phyloP scores from a whole-genome alignment of 2,888 invertebrate genomes.

The Heterodera filipjevi region DNA sequence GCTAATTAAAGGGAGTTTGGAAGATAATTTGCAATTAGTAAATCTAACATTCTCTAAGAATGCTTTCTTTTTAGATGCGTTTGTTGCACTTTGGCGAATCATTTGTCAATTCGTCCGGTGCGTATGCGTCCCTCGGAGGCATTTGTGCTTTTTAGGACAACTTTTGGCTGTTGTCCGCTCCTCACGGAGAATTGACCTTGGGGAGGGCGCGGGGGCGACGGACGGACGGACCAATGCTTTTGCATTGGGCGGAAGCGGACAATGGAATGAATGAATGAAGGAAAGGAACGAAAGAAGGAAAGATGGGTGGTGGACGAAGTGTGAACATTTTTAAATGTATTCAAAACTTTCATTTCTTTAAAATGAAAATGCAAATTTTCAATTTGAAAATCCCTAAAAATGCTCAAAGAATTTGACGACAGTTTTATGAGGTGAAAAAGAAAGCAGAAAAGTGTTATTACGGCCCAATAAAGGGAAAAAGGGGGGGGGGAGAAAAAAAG shows the following conservation, averaged over 20 bases:
- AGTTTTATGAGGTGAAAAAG: slow-evolving; percentile 4
- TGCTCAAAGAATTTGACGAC: background rate
- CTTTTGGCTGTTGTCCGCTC: background rate
- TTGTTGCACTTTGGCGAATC: background rate
- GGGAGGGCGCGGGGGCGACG: background rate
- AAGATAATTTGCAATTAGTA: too few relatives aligned
- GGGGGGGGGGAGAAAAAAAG: background rate
- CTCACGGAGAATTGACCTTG: background rate
- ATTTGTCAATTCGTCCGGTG: background rate
- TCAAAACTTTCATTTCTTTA: too few relatives aligned
- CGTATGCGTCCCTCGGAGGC: background rate
- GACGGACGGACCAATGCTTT: background rate
- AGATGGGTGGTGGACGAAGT: too few relatives aligned
- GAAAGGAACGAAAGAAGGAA: too few relatives aligned
- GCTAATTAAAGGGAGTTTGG: too few relatives aligned
- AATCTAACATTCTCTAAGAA: background rate
- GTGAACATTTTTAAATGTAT: too few relatives aligned
- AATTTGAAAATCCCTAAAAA: too few relatives aligned
- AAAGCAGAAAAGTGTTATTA: slow-evolving; percentile 1
- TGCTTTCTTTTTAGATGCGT: background rate
- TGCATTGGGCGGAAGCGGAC: background rate
- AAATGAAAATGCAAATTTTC: too few relatives aligned
- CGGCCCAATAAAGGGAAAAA: background rate
- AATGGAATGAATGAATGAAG: too few relatives aligned
- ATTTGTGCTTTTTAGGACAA: background rate